A percentile compares a stretch with the other conserved stretches of the same genome.
phyloP scores from a whole-genome alignment of 2,113 vertebrate genomes.

The Cyphomyrus discorhynchus region DNA sequence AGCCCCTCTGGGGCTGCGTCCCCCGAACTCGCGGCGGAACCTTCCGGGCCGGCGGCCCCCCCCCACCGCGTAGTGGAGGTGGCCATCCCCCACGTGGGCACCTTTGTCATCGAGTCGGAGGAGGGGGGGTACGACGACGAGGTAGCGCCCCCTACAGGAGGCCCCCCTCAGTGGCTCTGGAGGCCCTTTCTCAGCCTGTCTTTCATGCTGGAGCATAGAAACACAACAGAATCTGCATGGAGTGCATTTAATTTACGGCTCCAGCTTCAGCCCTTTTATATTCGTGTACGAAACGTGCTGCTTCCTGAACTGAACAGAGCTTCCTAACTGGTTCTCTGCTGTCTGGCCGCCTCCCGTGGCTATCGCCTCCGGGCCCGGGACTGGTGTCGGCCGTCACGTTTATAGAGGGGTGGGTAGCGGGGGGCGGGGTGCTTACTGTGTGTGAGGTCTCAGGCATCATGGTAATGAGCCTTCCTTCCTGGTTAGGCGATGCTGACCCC shows the following conservation, averaged over 20 bases:
- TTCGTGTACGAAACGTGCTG: neutral
- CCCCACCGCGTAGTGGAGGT: conserved; percentile 86
- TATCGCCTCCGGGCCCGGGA: neutral
- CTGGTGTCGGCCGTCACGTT: neutral
- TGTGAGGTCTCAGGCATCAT: conserved; percentile 35
- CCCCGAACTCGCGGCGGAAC: neutral
- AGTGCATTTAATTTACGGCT: neutral
- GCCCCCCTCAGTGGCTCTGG: neutral
- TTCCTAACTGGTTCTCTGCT: neutral
- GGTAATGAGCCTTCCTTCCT: conserved; percentile 63
- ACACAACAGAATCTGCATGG: neutral
- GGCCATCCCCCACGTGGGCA: conserved; percentile 90
- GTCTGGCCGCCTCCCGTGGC: neutral
- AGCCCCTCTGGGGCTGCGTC: neutral
- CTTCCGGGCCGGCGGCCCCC: conserved; percentile 35
- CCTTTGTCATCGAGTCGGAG: conserved; percentile 89
- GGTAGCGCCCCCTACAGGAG: conserved; percentile 62
- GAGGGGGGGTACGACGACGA: conserved; percentile 97
- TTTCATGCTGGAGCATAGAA: neutral
- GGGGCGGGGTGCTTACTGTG: neutral
- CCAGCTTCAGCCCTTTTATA: neutral
- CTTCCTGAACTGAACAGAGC: neutral
- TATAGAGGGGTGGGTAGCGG: neutral
- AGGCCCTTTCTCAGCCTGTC: neutral
- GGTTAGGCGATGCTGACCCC: conserved; percentile 98